Base-by-base conservation (phyloP, 2,888 invertebrate genomes). In the Synergus gifuensis region DNA sequence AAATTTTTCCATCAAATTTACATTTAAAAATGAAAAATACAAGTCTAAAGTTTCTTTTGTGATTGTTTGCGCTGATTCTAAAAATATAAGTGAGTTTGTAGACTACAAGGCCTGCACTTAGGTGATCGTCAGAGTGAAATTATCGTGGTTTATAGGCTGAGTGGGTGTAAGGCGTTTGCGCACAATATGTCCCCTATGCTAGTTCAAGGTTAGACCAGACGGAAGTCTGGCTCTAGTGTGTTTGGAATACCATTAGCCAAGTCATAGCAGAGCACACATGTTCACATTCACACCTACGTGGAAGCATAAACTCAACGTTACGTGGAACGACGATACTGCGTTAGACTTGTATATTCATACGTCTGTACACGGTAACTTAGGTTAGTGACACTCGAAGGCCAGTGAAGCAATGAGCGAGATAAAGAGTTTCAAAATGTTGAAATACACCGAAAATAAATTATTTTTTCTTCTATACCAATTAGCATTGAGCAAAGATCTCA, bases 311-410 rank as follows among this genome's bases (percentile, higher is more conserved):
- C 83, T 84, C 84, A 63, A 78, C 79, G 11, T 36, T 81, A 82
- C 82, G 82, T 86, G 83, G 82, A 81, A 82, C 78, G 79, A 79
- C 82, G 80, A 83, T 82, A 79, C 82, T 80, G 81, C 82, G 80
- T 88, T 87, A 88, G 88, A 87, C 84, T 79, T 54, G 86, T 84
- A 84, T 82, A 82, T 73, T 49, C 28, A 82, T 73, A 28, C 28
- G 69, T 28, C 62, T 85, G 83, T 84, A 85, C 86, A 76, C 85
- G 88, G 90, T 89, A 90, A 89, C 91, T 88, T 90, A 90, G 91
- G 90, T 90, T 90, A 90, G 89, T 90, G 90, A 91, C 91, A 89
- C 88, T 73, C 83, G 87, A 89, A 90, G 91, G 91, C 86, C 90
- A 87, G 36, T 73, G 16, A 54, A 73, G 46, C 18, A 69, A 46